These are phyloP conservation scores for Micrasema minimum DNA, from an alignment of 1,140 invertebrate species.

Conservation along the genomic window DNA sequence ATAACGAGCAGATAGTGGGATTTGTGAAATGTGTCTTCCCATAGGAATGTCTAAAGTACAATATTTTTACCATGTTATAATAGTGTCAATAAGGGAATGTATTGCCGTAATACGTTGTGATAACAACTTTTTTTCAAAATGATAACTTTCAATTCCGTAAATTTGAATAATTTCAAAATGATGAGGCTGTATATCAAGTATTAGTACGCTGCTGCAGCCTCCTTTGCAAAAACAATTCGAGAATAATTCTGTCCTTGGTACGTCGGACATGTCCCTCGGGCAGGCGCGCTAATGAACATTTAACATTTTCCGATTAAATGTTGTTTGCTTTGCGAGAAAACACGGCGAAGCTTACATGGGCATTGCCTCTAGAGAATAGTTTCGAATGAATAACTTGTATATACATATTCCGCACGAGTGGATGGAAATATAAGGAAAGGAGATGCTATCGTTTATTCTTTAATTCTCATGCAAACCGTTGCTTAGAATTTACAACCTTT, in stretches of 20 bases:
- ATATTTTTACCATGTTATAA: too few relatives aligned
- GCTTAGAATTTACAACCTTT: too few relatives aligned
- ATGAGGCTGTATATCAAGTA: too few relatives aligned
- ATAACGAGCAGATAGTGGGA: too few relatives aligned
- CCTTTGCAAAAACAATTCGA: background rate
- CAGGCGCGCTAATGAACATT: slow-evolving; percentile 17
- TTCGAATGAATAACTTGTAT: slow-evolving; percentile 1
- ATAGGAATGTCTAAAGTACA: too few relatives aligned
- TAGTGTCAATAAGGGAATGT: too few relatives aligned
- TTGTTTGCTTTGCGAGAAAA: slow-evolving; percentile 3
- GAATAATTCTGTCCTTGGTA: background rate
- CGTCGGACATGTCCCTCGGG: slow-evolving; percentile 2
- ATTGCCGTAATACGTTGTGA: too few relatives aligned
- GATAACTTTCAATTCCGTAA: too few relatives aligned
- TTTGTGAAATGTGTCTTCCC: too few relatives aligned
- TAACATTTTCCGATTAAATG: slow-evolving; percentile 31
- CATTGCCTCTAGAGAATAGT: background rate
- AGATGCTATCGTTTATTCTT: background rate
- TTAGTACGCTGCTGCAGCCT: too few relatives aligned
- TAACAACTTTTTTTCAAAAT: too few relatives aligned
- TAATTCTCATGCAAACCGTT: background rate
- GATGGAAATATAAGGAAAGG: background rate
- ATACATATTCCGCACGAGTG: background rate
- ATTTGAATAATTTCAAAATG: too few relatives aligned
- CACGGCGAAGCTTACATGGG: background rate